Evolutionary conservation across 2,888 invertebrate species (phyloP), one percentile per base, ranked within the genome.

Genomic region (Pomacea canaliculata): DNA sequence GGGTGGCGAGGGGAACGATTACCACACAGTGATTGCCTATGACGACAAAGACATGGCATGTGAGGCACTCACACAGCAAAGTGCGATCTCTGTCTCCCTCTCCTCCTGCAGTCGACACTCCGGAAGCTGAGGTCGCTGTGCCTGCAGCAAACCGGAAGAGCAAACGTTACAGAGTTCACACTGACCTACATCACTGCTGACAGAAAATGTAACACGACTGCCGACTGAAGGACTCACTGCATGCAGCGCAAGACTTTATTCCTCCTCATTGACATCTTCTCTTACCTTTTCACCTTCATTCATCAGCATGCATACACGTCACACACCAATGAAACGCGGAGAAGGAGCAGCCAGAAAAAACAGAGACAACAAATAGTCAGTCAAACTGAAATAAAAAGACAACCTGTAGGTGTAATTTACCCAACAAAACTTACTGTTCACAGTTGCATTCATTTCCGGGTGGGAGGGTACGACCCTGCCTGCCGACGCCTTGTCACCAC

Each of bases 121-220:
- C 73, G 73, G 73, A 73, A 73, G 56, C 66, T 59, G 73, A 73
- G 59, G 72, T 72, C 72, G 66, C 56, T 67, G 73, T 59, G 27
- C 67, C 73, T 73, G 67, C 67, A 67, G 13, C 27, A 59, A 73
- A 73, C 63, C 73, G 73, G 67, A 73, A 67, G 59, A 27, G 67
- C 51, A 51, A 51, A 13, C 8, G 51, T 51, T 13, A 56, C 51
- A 56, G 16, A 10, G 51, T 56, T 56, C 51, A 56, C 8, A 10
- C 16, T 56, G 51, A 56, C 51, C 51, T 56, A 56, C 1, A 13
- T 56, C 51, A 56, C 51, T 56, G 51, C 51, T 56, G 51, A 7
- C 4, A 56, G 51, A 56, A 56, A 4, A 56, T 16, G 51, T 56
- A 13, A 56, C 37, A 5, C 5, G 37, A 5, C 3, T 37, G 37